Conservation (phyloP, 2,797 vertebrate species). For the Leuciscus waleckii region DNA sequence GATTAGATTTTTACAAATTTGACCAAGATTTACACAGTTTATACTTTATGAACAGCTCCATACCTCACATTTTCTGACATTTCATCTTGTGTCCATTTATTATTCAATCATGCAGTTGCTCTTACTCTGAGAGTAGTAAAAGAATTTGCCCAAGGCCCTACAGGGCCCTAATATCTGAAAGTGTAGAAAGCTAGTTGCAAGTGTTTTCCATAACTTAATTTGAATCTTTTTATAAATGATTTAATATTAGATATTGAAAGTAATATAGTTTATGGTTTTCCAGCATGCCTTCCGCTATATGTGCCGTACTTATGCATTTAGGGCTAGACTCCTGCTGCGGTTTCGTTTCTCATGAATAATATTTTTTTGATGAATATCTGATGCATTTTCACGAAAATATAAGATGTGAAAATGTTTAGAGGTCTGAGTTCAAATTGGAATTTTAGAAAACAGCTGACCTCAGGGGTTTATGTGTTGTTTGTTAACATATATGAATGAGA, state of each 20-base stretch:
- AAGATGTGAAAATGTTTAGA: conserved; percentile 22
- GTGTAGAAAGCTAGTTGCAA: conserved; percentile 1
- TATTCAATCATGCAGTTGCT: conserved; percentile 1
- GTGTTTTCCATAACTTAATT: conserved; percentile 25
- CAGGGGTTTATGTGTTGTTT: background rate
- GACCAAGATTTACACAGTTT: background rate
- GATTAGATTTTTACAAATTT: background rate
- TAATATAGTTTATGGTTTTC: conserved; percentile 2
- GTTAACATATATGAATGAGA: background rate
- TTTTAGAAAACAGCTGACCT: background rate
- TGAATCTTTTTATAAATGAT: background rate
- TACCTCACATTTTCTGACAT: background rate
- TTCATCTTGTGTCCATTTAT: background rate
- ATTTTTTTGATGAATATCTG: conserved; percentile 34
- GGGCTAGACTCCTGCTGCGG: background rate
- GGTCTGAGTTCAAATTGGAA: background rate
- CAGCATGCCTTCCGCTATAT: background rate
- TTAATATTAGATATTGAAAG: conserved; percentile 13
- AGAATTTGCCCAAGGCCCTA: background rate
- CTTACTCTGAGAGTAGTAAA: background rate
- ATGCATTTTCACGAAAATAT: background rate
- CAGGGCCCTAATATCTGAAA: background rate
- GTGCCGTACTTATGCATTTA: background rate
- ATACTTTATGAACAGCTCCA: background rate
- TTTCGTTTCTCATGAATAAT: conserved; percentile 41